Percentiles rank a stretch among this genome's conserved stretches.
phyloP scores from a whole-genome alignment of 1,140 invertebrate species.

The Dreissena polymorpha region DNA sequence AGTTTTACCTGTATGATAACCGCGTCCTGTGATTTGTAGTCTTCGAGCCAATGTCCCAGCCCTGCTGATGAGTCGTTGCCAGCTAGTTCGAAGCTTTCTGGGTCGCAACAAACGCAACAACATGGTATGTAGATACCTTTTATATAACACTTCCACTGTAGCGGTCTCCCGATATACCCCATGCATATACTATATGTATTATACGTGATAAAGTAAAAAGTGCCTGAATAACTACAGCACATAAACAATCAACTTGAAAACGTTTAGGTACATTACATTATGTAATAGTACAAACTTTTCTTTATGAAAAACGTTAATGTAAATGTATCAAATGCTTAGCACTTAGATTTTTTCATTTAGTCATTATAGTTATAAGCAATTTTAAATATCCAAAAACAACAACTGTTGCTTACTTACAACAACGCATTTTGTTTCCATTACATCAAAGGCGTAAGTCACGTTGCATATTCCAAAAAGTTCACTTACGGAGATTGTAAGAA shows the following conservation, averaged over 20 bases:
- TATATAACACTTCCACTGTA: not conserved
- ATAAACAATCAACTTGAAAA: not conserved
- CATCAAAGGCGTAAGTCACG: no score
- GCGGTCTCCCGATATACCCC: not conserved
- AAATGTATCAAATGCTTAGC: no score
- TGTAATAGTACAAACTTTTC: not conserved
- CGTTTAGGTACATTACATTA: not conserved
- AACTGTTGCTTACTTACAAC: no score
- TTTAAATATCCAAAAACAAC: no score
- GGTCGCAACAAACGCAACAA: not conserved
- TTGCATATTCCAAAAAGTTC: no score
- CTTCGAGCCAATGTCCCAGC: conserved; percentile 3
- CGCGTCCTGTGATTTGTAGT: conserved; percentile 21
- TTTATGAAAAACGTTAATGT: no score
- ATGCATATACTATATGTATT: not conserved
- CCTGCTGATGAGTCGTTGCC: conserved; percentile 30
- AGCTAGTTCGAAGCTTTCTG: conserved; percentile 36
- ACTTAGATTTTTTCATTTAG: no score
- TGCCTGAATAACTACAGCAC: not conserved
- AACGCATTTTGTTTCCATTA: no score
- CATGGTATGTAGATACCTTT: not conserved
- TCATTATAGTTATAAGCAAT: no score
- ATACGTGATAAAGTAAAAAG: not conserved
- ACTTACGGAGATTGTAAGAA: no score
- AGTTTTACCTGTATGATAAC: conserved; percentile 28